Evolutionary conservation across 2,888 invertebrate genomes (phyloP).

Genomic region (Hypena proboscidalis): DNA sequence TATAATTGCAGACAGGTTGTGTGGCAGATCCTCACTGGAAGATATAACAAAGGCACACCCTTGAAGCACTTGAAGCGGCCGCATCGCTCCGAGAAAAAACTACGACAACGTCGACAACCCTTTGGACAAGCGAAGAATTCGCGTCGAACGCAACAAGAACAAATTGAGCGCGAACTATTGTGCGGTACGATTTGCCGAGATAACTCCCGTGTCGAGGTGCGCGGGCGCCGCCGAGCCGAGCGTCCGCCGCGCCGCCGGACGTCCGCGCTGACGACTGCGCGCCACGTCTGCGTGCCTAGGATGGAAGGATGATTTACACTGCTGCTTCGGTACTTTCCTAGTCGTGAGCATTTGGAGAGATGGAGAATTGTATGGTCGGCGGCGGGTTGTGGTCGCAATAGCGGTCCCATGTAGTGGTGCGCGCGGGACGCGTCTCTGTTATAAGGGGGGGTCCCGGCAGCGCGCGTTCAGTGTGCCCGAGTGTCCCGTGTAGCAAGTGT

Average conservation of each 20-base stretch:
- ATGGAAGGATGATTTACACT: constrained; percentile 45
- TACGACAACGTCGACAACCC: constrained; percentile 68
- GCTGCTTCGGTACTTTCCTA: constrained; percentile 37
- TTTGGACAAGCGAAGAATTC: constrained; percentile 80
- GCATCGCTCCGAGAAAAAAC: constrained; percentile 69
- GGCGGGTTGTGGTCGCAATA: constrained; percentile 49
- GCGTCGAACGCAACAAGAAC: constrained; percentile 82
- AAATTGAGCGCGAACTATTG: constrained; percentile 83
- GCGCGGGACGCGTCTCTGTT: constrained; percentile 80
- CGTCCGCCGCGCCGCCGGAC: constrained; percentile 64
- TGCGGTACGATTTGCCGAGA: constrained; percentile 82
- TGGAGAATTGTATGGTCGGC: constrained; percentile 58
- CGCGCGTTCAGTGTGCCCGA: constrained; percentile 83
- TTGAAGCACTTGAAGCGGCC: constrained; percentile 58
- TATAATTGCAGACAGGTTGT: constrained; percentile 59
- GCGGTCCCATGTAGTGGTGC: constrained; percentile 64
- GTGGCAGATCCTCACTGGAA: constrained; percentile 57
- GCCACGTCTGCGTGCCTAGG: constrained; percentile 30
- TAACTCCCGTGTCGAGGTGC: constrained; percentile 77
- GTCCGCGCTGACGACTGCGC: constrained; percentile 57
- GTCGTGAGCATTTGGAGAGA: constrained; percentile 25
- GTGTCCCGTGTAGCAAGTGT: constrained; percentile 80
- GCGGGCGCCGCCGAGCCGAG: constrained; percentile 65
- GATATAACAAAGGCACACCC: constrained; percentile 64
- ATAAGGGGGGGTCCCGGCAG: constrained; percentile 82